phyloP scores from a whole-genome alignment of 2,888 invertebrate genomes.

The Torymus texanus region DNA sequence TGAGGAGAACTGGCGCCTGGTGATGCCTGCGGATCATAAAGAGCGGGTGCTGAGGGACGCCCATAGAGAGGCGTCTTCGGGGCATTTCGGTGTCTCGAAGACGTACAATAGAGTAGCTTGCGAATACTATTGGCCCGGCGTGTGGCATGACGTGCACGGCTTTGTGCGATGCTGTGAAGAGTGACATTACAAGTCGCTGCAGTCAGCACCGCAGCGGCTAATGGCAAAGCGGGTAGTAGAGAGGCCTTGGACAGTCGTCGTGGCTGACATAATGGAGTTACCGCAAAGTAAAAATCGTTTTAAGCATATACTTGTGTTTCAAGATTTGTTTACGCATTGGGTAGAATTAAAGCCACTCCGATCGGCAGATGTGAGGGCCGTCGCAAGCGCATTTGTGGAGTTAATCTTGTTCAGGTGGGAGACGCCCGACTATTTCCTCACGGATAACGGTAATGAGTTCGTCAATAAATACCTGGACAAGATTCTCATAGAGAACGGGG shows the following conservation, averaged over 20 bases:
- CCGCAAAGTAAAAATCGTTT: conserved; percentile 4
- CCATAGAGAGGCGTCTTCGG: too few species aligned
- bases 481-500: too few species aligned
- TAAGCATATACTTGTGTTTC: conserved; percentile 15
- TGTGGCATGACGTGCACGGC: not conserved
- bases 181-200: conserved; percentile 4
- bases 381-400: conserved; percentile 18
- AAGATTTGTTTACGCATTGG: conserved; percentile 22
- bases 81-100: too few species aligned
- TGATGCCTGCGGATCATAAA: too few species aligned
- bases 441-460: too few species aligned
- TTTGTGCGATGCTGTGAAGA: not conserved
- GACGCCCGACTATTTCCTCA: not conserved
- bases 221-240: conserved; percentile 13
- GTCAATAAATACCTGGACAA: too few species aligned
- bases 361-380: not conserved
- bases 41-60: too few species aligned
- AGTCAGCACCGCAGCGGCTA: conserved; percentile 4
- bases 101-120: too few species aligned
- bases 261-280: not conserved
- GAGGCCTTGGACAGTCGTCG: conserved; percentile 21
- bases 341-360: conserved; percentile 14
- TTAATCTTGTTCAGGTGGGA: conserved; percentile 18
- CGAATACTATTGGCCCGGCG: too few species aligned
- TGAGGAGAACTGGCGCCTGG: too few species aligned